Evolutionary conservation across 2,888 invertebrate species (phyloP).

Genomic region (Parnassius orleans): DNA sequence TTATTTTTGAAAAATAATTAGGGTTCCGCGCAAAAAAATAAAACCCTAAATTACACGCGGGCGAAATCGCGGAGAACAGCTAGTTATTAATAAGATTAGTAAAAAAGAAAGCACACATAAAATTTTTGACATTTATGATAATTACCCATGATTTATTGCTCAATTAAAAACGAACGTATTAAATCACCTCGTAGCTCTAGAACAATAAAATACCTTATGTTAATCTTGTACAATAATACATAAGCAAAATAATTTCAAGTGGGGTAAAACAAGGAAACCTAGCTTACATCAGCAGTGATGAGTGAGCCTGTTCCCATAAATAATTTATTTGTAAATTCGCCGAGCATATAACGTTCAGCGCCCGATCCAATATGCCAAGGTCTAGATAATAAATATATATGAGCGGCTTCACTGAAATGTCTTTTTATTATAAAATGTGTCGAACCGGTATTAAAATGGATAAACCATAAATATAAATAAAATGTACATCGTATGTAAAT

Average conservation of each 20-base stretch:
- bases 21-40: too few species aligned
- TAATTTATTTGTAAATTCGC: conserved; percentile 26
- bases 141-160: too few species aligned
- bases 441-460: conserved; percentile 24
- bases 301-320: conserved; percentile 16
- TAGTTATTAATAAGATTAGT: too few species aligned
- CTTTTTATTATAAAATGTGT: conserved; percentile 37
- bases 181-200: too few species aligned
- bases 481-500: not conserved
- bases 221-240: not conserved
- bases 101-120: too few species aligned
- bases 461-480: conserved; percentile 2
- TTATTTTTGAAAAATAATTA: too few species aligned
- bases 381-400: conserved; percentile 32
- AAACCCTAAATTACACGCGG: too few species aligned
- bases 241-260: not conserved
- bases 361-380: conserved; percentile 46
- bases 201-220: not conserved
- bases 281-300: conserved; percentile 15
- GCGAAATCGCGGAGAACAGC: too few species aligned
- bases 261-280: not conserved
- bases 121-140: too few species aligned
- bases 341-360: conserved; percentile 23
- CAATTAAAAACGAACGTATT: too few species aligned
- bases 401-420: conserved; percentile 26